These are phyloP conservation scores for Pemphigus obesinymphae DNA, from an alignment of 1,140 invertebrate genomes.

Conservation along the genomic window DNA sequence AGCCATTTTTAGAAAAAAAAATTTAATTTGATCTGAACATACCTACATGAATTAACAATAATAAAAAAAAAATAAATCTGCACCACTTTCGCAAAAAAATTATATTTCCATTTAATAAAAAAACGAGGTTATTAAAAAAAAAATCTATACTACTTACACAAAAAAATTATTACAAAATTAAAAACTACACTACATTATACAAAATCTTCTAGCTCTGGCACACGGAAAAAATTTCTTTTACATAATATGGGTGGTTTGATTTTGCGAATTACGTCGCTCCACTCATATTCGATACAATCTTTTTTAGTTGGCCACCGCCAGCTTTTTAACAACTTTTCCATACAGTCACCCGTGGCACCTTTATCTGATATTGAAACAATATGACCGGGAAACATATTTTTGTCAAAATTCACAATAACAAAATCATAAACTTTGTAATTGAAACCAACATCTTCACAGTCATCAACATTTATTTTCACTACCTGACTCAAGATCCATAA, in stretches of 20 bases:
- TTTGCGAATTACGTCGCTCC: not conserved
- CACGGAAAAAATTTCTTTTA: not conserved
- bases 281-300: not conserved
- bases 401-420: not conserved
- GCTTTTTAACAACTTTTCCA: constrained; percentile 2
- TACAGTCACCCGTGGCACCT: not conserved
- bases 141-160: too few species aligned
- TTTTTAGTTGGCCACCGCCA: not conserved
- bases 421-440: not conserved
- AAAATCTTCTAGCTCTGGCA: not conserved
- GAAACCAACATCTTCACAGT: not conserved
- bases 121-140: too few species aligned
- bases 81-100: too few species aligned
- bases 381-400: not conserved
- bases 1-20: too few species aligned
- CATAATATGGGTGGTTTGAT: not conserved
- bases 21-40: too few species aligned
- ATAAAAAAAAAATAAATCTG: too few species aligned
- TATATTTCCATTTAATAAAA: too few species aligned
- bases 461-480: not conserved
- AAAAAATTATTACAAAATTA: too few species aligned
- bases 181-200: too few species aligned
- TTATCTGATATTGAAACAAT: not conserved
- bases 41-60: too few species aligned
- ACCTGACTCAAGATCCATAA: not conserved